Conservation (phyloP, 1,140 invertebrate genomes). For the Eupeodes corollae region DNA sequence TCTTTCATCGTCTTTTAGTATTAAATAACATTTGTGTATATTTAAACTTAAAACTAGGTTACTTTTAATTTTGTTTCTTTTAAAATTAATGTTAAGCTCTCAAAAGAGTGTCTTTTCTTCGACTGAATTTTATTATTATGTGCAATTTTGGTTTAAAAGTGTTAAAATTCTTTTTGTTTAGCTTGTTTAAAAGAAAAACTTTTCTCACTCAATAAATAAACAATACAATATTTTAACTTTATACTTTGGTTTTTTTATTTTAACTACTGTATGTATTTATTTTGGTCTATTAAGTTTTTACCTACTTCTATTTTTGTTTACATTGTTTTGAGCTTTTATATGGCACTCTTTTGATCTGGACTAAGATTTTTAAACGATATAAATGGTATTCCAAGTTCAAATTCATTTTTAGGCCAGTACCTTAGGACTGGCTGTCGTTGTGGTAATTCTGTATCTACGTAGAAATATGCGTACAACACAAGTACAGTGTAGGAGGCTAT, state of each 20-base stretch:
- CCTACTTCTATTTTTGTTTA: too few species aligned
- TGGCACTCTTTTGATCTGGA: conserved; percentile 24
- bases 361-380: conserved; percentile 50
- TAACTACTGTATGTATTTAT: too few species aligned
- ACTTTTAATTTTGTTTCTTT: background rate
- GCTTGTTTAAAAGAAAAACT: too few species aligned
- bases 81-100: background rate
- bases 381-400: conserved; percentile 63
- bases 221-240: too few species aligned
- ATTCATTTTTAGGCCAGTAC: conserved; percentile 64
- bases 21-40: too few species aligned
- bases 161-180: too few species aligned
- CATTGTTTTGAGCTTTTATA: conserved; percentile 15
- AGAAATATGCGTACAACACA: conserved; percentile 67
- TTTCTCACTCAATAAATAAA: too few species aligned
- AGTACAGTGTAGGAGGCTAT: conserved; percentile 62
- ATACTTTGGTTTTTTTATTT: too few species aligned
- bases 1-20: too few species aligned
- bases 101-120: background rate
- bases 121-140: background rate
- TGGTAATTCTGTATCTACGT: conserved; percentile 56
- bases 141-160: too few species aligned
- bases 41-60: too few species aligned
- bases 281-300: too few species aligned
- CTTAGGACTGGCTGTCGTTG: conserved; percentile 54